phyloP scores from a whole-genome alignment of 2,797 vertebrate genomes.

The Distichodus sexfasciatus region DNA sequence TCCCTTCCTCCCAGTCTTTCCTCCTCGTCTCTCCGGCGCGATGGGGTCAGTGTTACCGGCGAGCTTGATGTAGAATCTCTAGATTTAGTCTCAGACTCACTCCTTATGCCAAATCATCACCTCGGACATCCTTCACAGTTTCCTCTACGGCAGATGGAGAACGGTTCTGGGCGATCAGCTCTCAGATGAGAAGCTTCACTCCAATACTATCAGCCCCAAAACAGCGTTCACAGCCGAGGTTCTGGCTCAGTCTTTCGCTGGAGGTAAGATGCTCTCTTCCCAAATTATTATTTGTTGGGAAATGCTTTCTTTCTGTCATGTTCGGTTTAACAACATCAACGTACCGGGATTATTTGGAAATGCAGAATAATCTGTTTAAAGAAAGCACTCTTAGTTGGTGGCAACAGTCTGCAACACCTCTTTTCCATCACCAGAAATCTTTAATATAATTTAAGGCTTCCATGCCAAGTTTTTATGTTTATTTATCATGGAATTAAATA shows the following conservation, averaged over 20 bases:
- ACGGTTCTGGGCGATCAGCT: constrained; percentile 92
- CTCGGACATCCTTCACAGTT: constrained; percentile 98
- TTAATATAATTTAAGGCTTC: no score
- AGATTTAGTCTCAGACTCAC: constrained; percentile 83
- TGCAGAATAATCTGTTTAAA: no score
- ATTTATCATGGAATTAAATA: no score
- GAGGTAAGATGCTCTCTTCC: constrained; percentile 74
- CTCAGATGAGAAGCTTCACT: constrained; percentile 81
- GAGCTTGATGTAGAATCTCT: constrained; percentile 88
- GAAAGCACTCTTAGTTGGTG: no score
- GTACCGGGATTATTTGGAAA: no score
- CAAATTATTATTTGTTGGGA: background rate
- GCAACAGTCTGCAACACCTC: no score
- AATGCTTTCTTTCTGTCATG: no score
- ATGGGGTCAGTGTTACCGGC: constrained; percentile 95
- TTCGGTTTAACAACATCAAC: no score
- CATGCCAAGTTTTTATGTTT: no score
- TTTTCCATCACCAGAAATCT: no score
- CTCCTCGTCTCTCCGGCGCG: constrained; percentile 47
- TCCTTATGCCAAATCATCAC: constrained; percentile 95
- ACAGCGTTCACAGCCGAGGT: constrained; percentile 96
- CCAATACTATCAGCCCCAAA: constrained; percentile 72
- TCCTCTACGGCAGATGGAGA: constrained; percentile 95
- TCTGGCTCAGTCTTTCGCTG: constrained; percentile 92
- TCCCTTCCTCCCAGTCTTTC: background rate